A percentile compares a stretch with the other conserved stretches of the same genome.
Conservation (phyloP, 2,888 invertebrate species). For the Pristionchus maxplancki region DNA sequence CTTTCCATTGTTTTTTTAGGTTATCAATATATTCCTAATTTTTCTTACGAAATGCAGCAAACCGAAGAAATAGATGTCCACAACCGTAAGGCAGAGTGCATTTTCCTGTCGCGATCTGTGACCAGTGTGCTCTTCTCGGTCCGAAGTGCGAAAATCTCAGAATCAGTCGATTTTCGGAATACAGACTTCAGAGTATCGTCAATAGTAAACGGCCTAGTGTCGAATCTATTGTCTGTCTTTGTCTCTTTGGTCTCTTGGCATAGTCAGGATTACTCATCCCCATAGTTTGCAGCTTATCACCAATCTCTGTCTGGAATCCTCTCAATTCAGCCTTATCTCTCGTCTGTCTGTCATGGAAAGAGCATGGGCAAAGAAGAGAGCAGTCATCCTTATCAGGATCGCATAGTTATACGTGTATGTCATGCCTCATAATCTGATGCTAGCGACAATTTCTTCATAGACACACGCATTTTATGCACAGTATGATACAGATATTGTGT, state of each 20-base stretch:
- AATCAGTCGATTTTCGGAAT: neutral
- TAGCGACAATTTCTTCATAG: neutral
- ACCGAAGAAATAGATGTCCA: neutral
- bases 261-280: slow-evolving; percentile 3
- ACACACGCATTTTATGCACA: slow-evolving; percentile 32
- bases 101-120: neutral
- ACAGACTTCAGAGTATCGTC: neutral
- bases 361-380: neutral
- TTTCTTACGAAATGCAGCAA: neutral
- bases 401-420: slow-evolving; percentile 11
- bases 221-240: neutral
- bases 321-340: neutral
- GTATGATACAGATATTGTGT: slow-evolving; percentile 9
- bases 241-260: neutral
- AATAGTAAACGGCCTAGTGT: neutral
- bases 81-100: too few species aligned
- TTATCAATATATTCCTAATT: neutral
- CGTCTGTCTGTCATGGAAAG: neutral
- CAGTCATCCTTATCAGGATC: neutral
- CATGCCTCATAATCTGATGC: neutral
- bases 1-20: too few species aligned
- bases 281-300: slow-evolving; percentile 33
- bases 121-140: neutral
- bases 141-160: neutral
- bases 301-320: neutral